phyloP scores from a whole-genome alignment of 2,113 vertebrate species.

The Eclectus roratus region DNA sequence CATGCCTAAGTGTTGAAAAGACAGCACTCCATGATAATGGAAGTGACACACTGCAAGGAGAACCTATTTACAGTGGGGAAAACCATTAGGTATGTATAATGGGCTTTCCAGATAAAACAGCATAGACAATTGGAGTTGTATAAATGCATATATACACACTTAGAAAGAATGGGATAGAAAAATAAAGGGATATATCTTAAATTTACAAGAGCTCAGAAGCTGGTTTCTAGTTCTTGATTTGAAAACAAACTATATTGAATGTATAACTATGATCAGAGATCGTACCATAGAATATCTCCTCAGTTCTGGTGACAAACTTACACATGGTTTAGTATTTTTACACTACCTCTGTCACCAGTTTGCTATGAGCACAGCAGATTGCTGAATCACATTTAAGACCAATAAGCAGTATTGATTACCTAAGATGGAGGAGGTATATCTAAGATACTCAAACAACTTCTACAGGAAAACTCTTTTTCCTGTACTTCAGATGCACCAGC shows the following conservation, averaged over 20 bases:
- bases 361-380: neutral
- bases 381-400: neutral
- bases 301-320: neutral
- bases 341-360: neutral
- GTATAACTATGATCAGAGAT: neutral
- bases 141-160: neutral
- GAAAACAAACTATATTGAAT: neutral
- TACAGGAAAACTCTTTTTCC: neutral
- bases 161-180: neutral
- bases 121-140: neutral
- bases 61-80: neutral
- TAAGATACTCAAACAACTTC: neutral
- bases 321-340: neutral
- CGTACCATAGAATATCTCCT: neutral
- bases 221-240: neutral
- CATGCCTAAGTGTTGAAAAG: slow-evolving; percentile 12
- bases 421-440: neutral
- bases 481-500: neutral
- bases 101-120: slow-evolving; percentile 45
- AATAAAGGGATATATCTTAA: neutral
- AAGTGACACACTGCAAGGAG: slow-evolving; percentile 10
- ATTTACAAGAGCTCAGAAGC: neutral
- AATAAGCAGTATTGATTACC: neutral
- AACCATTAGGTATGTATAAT: slow-evolving; percentile 13
- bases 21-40: neutral